A percentile compares a stretch with the other conserved stretches of the same genome.
Conservation (phyloP, 92 coral and sea anemone species). For the Phymanthus crucifer region DNA sequence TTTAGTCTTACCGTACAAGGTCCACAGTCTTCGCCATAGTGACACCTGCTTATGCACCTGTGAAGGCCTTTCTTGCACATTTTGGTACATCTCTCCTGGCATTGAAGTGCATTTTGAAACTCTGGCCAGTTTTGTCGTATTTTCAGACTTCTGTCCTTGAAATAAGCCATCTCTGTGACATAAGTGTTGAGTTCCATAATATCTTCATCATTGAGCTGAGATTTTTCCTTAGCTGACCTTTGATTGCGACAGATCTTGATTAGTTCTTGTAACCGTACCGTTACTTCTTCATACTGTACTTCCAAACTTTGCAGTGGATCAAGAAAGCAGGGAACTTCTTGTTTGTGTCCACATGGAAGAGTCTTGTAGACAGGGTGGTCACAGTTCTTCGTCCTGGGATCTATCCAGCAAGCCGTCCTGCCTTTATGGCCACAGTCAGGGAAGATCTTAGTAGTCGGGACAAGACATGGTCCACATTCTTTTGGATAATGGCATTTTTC, state of each 20-base stretch:
- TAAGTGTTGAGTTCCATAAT: background rate
- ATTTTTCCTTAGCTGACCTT: constrained; percentile 13
- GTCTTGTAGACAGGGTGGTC: constrained; percentile 10
- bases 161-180: background rate
- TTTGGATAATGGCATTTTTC: constrained; percentile 33
- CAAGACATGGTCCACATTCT: constrained; percentile 35
- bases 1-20: constrained; percentile 7
- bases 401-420: constrained; percentile 31
- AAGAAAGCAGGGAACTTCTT: constrained; percentile 2
- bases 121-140: constrained; percentile 8
- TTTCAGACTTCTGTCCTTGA: background rate
- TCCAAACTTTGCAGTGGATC: background rate
- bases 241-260: background rate
- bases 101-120: constrained; percentile 12
- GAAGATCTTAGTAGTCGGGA: constrained; percentile 9
- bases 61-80: constrained; percentile 32
- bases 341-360: constrained; percentile 34
- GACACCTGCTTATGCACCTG: constrained; percentile 40
- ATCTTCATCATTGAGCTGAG: background rate
- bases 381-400: constrained; percentile 20
- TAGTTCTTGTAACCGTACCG: background rate
- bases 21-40: constrained; percentile 36
- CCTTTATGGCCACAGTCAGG: constrained; percentile 43
- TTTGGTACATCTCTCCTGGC: constrained; percentile 30
- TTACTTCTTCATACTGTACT: background rate